A percentile compares a stretch with the other conserved stretches of the same genome.
These are phyloP conservation scores for Anastrepha obliqua DNA, from an alignment of 1,140 invertebrate genomes.

Conservation along the genomic window DNA sequence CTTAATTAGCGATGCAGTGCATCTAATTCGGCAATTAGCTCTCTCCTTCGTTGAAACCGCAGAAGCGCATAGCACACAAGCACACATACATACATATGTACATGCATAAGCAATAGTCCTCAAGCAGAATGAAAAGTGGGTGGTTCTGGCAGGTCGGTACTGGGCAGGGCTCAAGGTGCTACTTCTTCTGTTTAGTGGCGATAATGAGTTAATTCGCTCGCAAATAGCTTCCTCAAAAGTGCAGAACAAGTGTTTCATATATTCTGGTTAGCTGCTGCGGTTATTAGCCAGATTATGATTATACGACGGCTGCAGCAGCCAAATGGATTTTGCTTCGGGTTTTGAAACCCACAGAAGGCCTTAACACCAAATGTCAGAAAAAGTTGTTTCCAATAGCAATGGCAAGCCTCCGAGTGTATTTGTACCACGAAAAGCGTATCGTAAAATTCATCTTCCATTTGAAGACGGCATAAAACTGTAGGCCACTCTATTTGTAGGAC, in stretches of 20 bases:
- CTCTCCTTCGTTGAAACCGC: neutral
- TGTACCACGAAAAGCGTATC: no score
- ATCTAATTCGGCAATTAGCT: constrained; percentile 37
- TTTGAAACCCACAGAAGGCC: no score
- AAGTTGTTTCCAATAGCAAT: no score
- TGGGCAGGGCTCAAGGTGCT: neutral
- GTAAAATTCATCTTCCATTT: no score
- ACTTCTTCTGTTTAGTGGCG: constrained; percentile 38
- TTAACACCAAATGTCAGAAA: no score
- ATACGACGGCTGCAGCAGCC: no score
- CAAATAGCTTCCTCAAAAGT: neutral
- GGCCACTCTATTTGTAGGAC: no score
- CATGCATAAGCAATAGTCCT: neutral
- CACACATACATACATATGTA: neutral
- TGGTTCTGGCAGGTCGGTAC: constrained; percentile 26
- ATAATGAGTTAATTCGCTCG: constrained; percentile 35
- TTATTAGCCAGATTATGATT: no score
- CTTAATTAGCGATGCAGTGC: constrained; percentile 37
- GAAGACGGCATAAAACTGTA: no score
- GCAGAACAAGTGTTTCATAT: neutral
- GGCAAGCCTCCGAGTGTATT: no score
- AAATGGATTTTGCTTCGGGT: no score
- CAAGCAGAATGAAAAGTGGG: neutral
- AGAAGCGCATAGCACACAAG: neutral
- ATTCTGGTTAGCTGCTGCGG: no score